phyloP scores from a whole-genome alignment of 2,797 vertebrate species.

The Pitangus sulphuratus region DNA sequence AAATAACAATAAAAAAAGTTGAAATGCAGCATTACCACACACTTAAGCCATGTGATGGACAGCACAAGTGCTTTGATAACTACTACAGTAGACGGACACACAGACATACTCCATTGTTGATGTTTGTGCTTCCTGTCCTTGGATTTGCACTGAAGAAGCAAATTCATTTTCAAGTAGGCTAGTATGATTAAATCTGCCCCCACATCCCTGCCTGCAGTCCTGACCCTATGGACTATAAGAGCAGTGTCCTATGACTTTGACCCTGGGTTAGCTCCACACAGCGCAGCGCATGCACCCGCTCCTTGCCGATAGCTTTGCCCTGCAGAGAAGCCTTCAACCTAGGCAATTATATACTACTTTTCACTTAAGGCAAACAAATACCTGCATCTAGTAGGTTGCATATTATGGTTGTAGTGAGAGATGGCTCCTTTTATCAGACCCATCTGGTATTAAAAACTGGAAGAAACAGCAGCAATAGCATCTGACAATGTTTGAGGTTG shows the following conservation, averaged over 20 bases:
- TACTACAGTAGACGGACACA: neutral
- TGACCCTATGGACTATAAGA: neutral
- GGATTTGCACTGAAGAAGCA: neutral
- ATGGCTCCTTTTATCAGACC: neutral
- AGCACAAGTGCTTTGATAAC: neutral
- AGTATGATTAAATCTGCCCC: neutral
- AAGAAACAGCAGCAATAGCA: neutral
- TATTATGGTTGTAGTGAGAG: rapidly evolving
- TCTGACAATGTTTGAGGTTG: neutral
- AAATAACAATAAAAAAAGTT: neutral
- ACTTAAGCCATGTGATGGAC: neutral
- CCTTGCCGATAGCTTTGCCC: neutral
- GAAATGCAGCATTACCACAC: neutral
- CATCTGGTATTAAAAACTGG: neutral
- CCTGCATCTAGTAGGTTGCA: neutral
- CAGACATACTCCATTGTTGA: neutral
- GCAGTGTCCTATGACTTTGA: neutral
- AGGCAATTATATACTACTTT: neutral
- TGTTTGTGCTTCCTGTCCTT: neutral
- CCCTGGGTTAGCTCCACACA: neutral
- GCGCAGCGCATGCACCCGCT: rapidly evolving
- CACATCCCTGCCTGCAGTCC: neutral
- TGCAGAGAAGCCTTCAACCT: neutral
- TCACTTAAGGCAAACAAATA: neutral
- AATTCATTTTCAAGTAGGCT: neutral